Base-by-base conservation (phyloP, 1,140 invertebrate species). In the Melipona quadrifasciata region DNA sequence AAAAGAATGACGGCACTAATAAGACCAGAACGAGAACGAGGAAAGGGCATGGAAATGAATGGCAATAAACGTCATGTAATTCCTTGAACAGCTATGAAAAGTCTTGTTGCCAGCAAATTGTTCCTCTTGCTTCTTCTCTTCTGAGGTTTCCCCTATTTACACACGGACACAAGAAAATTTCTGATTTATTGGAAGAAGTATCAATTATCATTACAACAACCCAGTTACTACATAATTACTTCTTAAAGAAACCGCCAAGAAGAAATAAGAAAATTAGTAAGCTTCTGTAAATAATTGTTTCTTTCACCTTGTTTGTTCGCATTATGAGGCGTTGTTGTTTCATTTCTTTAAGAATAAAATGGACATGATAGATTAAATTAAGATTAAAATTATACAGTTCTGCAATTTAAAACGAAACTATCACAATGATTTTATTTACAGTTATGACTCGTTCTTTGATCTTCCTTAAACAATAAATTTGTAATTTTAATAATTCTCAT, bases 41-140 rank as follows among this genome's bases (percentile, higher is more conserved):
- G 19, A 16, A 31, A 82, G 68, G 12, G 19, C 21, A 67, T 75
- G 31, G 47, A 68, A 67, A 84, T 47, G 24, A 58, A 84, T 65
- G 55, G 70, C 24, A 84, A 84, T 75, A 57, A 80, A 65, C 53
- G 31, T 73, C 61, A 11, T 47, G 65, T 77, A 78, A 58, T 76
- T 78, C 65, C 19, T 14, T 2, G n/a, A 71, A 51, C 6, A 47
- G 24, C 58, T 24, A 47, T 82, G 27, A 75, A 82, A 11, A 2
- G 27, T 21, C 71, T 39, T n/a, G 79, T 61, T 47, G 31, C 16
- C 24, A 17, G 11, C 14, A 24, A 51, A 58, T 57, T 61, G 34
- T 24, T 47, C 39, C 53, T 1, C 19, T n/a, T 57, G 39, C 51
- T 55, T 31, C 31, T 58, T 72, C 17, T 21, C 31, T 24, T 27